phyloP scores from a whole-genome alignment of 2,888 invertebrate species.

The Thymelicus lineola region DNA sequence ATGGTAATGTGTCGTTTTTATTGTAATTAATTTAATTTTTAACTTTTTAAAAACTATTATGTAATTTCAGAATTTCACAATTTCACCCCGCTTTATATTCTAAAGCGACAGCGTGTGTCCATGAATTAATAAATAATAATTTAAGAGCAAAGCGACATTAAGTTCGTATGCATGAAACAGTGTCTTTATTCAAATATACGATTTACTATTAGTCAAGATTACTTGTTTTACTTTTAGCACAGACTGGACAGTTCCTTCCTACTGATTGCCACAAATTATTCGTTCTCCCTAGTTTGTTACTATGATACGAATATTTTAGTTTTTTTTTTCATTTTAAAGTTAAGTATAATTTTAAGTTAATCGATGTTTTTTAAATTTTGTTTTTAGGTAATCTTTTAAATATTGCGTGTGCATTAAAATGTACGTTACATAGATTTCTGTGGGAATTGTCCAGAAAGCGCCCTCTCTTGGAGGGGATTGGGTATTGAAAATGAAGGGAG shows the following conservation, averaged over 20 bases:
- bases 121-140: constrained; percentile 2
- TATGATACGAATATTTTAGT: too few relatives aligned
- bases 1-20: constrained; percentile 18
- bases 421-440: background rate
- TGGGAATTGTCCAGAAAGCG: constrained; percentile 40
- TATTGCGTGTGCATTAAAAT: constrained; percentile 5
- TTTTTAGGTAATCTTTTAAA: background rate
- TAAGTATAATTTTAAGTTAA: constrained; percentile 1
- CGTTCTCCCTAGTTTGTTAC: too few relatives aligned
- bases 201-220: constrained; percentile 15
- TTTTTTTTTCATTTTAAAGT: background rate
- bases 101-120: constrained; percentile 18
- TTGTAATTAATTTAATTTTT: constrained; percentile 34
- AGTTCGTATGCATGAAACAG: background rate
- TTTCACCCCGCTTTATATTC: constrained; percentile 23
- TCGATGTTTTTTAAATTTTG: background rate
- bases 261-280: background rate
- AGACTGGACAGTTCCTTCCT: constrained; percentile 20
- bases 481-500: constrained; percentile 3
- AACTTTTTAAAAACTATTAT: constrained; percentile 17
- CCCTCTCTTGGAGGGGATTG: constrained; percentile 6
- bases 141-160: constrained; percentile 14
- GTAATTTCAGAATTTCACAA: background rate
- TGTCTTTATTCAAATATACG: constrained; percentile 14
- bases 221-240: constrained; percentile 15